Evolutionary conservation across 1,140 invertebrate genomes (phyloP), one percentile per base, ranked within the genome.

Genomic region (Drosophila busckii): DNA sequence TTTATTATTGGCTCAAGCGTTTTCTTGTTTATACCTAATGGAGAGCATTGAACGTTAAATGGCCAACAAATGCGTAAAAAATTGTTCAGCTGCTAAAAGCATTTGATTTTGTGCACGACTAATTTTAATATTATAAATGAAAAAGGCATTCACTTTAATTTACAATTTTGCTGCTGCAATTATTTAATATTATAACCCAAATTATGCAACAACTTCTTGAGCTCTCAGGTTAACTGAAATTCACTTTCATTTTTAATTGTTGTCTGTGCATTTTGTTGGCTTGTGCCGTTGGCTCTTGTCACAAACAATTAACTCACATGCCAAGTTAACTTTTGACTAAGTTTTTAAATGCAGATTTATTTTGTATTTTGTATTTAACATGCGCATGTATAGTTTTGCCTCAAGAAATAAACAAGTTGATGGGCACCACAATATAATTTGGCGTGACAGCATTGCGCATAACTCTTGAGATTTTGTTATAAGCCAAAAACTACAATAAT

Each of bases 401-500:
- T 60, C 28, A 35, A n/a, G n/a, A n/a, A n/a, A n/a, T n/a, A n/a
- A n/a, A n/a, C n/a, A n/a, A n/a, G 46, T 40, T 71, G 62, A 42
- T 70, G 52, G 16, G 40, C 61, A 41, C 32, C 52, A 54, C 34
- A 60, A 64, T 23, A 54, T 80, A 73, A 80, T 82, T 42, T 50
- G 45, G 38, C 65, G 50, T 73, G 73, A 78, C 73, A 80, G 73
- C 64, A 45, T 37, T 48, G 59, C 38, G 26, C 70, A 70, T 65
- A 75, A 59, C 68, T 68, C 41, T 52, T 52, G 54, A 53, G n/a
- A n/a, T 44, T 76, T 62, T 65, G 37, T 28, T 55, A 45, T 80
- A 64, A 76, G 70, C 71, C 5, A 34, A 29, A 53, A 66, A 53
- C 49, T 53, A 65, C 50, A 49, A 62, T 71, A 73, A 82, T 82